phyloP scores from a whole-genome alignment of 2,888 invertebrate species.

The Ochropacha duplaris region DNA sequence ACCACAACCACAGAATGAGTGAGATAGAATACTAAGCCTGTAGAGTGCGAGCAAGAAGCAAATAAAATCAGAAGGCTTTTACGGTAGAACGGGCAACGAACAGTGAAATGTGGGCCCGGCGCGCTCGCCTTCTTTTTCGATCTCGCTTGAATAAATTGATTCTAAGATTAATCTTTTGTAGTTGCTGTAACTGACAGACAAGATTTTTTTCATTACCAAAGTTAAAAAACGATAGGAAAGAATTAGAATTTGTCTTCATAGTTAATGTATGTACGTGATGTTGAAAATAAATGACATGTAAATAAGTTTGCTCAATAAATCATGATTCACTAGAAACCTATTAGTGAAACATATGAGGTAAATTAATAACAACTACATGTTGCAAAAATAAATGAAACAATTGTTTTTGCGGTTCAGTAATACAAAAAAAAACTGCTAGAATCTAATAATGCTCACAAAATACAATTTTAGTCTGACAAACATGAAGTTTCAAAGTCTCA shows the following conservation, averaged over 20 bases:
- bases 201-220: slow-evolving; percentile 39
- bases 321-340: background rate
- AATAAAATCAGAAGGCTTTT: slow-evolving; percentile 78
- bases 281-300: slow-evolving; percentile 5
- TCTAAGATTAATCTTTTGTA: slow-evolving; percentile 78
- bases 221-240: slow-evolving; percentile 38
- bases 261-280: slow-evolving; percentile 14
- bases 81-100: slow-evolving; percentile 79
- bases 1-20: slow-evolving; percentile 57
- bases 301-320: background rate
- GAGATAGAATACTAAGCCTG: slow-evolving; percentile 39
- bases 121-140: slow-evolving; percentile 73
- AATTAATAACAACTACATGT: background rate
- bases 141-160: slow-evolving; percentile 81
- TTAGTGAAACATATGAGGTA: background rate
- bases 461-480: slow-evolving; percentile 10
- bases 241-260: slow-evolving; percentile 35
- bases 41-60: slow-evolving; percentile 53
- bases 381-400: background rate
- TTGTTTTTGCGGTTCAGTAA: no score
- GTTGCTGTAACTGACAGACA: slow-evolving; percentile 59
- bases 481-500: slow-evolving; percentile 35
- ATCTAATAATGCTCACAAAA: background rate
- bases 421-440: background rate
- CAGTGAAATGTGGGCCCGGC: slow-evolving; percentile 77